phyloP scores from a whole-genome alignment of 2,888 invertebrate genomes.

The Linyphia triangularis region DNA sequence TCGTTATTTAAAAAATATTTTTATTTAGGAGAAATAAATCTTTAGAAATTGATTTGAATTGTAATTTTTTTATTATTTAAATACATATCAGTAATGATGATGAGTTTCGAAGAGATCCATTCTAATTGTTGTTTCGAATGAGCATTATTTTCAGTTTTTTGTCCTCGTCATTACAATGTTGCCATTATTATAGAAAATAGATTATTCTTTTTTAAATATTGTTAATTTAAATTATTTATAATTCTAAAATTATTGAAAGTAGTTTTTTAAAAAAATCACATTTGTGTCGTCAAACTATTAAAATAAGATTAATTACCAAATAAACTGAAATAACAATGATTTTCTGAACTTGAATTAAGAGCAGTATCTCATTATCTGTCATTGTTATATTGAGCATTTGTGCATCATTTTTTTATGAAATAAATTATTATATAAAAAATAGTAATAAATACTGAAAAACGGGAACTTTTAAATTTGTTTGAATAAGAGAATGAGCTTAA shows the following conservation, averaged over 20 bases:
- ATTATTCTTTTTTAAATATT: background rate
- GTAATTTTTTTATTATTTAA: constrained; percentile 18
- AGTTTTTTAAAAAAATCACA: background rate
- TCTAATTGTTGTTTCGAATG: background rate
- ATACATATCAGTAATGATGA: constrained; percentile 23
- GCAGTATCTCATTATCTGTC: too few species aligned
- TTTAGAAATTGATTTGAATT: constrained; percentile 22
- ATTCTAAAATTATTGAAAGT: background rate
- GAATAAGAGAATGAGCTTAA: too few species aligned
- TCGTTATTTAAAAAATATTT: background rate
- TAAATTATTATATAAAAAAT: too few species aligned
- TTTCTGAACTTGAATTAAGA: too few species aligned
- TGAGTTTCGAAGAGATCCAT: constrained; percentile 27
- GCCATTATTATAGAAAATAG: background rate
- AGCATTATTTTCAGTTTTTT: background rate
- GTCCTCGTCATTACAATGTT: background rate
- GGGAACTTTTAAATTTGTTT: too few species aligned
- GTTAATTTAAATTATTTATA: background rate
- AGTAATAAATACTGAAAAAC: too few species aligned
- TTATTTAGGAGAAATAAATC: constrained; percentile 24
- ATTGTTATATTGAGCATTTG: too few species aligned
- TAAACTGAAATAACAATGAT: background rate
- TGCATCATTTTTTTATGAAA: too few species aligned
- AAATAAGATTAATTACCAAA: background rate
- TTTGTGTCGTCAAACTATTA: background rate